Conservation (phyloP, 1,140 invertebrate species). For the Drosophila elegans region DNA sequence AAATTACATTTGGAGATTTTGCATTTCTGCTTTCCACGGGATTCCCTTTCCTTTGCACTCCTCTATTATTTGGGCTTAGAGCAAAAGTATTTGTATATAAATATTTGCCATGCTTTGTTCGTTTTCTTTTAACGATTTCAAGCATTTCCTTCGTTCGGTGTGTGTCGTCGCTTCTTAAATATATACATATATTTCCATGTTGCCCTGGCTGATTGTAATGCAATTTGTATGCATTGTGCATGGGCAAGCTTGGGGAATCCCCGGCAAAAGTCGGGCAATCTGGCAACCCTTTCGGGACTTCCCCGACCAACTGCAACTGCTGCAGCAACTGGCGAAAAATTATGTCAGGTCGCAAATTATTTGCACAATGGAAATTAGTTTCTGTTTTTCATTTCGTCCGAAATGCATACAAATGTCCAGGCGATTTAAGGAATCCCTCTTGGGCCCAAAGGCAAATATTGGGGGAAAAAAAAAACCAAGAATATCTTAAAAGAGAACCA, state of each 20-base stretch:
- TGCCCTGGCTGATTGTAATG: slow-evolving; percentile 77
- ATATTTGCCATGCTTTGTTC: slow-evolving; percentile 62
- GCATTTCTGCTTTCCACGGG: slow-evolving; percentile 45
- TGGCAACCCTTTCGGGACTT: slow-evolving; percentile 42
- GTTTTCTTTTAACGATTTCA: slow-evolving; percentile 54
- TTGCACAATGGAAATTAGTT: slow-evolving; percentile 75
- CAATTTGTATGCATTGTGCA: slow-evolving; percentile 82
- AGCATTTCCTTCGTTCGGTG: slow-evolving; percentile 26
- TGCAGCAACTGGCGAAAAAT: slow-evolving; percentile 41
- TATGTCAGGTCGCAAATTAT: slow-evolving; percentile 59
- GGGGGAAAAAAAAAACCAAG: background rate
- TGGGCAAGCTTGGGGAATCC: slow-evolving; percentile 50
- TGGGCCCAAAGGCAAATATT: background rate
- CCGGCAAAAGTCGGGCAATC: slow-evolving; percentile 31
- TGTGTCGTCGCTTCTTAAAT: slow-evolving; percentile 39
- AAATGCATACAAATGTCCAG: slow-evolving; percentile 51
- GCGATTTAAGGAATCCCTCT: background rate
- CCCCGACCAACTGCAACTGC: slow-evolving; percentile 23
- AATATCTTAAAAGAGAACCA: background rate
- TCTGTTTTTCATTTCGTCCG: slow-evolving; percentile 20
- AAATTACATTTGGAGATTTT: slow-evolving; percentile 77
- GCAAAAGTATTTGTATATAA: slow-evolving; percentile 65
- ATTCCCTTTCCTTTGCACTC: slow-evolving; percentile 1
- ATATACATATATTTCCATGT: slow-evolving; percentile 59
- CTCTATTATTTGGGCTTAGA: slow-evolving; percentile 41